Conservation (phyloP, 2,113 vertebrate species). For the Lasiurus cinereus region DNA sequence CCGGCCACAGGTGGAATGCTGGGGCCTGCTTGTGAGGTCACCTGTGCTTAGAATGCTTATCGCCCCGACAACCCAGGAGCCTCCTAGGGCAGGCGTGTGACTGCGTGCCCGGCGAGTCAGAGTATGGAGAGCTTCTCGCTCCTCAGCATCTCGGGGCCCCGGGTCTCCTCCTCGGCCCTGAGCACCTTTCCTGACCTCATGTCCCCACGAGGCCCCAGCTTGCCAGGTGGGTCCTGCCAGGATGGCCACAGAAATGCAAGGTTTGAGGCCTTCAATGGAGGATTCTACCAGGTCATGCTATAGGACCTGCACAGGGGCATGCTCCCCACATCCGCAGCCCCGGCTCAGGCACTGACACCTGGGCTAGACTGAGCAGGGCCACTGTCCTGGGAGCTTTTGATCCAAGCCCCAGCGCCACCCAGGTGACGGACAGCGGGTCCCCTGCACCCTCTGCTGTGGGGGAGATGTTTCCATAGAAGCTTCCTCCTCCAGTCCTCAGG, state of each 20-base stretch:
- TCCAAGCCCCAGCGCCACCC: not conserved
- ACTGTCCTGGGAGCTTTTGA: not conserved
- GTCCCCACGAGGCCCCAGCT: slow-evolving; percentile 3
- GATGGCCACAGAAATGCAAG: not conserved
- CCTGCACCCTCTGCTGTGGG: not conserved
- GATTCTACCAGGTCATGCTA: not conserved
- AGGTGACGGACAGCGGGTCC: not conserved
- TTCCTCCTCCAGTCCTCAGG: not conserved
- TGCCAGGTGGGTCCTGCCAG: slow-evolving; percentile 69
- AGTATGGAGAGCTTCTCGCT: slow-evolving; percentile 79
- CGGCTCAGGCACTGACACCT: not conserved
- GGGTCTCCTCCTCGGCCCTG: not conserved
- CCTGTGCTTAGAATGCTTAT: not conserved
- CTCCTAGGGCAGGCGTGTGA: not conserved
- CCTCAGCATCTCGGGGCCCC: slow-evolving; percentile 43
- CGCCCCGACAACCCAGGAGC: not conserved
- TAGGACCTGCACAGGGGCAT: not conserved
- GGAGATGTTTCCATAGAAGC: not conserved
- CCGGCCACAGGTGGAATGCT: not conserved
- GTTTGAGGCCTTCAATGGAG: not conserved
- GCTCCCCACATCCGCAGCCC: not conserved
- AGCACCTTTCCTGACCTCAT: not conserved
- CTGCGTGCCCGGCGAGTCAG: not conserved
- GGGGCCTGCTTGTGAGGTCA: slow-evolving; percentile 75
- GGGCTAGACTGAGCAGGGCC: not conserved